Evolutionary conservation across 2,797 vertebrate genomes (phyloP).

Genomic region (Macrochelys suwanniensis): DNA sequence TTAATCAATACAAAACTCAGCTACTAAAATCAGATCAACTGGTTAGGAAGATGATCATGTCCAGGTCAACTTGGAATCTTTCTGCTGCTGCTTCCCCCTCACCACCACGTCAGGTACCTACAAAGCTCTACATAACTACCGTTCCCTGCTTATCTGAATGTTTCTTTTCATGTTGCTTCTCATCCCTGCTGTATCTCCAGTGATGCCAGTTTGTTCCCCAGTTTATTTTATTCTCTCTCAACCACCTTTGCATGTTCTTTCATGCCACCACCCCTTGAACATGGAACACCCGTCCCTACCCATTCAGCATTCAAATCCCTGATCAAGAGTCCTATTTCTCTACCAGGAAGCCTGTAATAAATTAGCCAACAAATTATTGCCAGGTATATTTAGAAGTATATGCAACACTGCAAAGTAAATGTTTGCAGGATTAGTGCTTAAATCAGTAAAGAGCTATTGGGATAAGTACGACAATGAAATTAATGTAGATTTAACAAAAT

Average conservation of each 20-base stretch:
- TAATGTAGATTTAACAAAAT: constrained; percentile 35
- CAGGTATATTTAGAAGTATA: not conserved
- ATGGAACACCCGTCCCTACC: not conserved
- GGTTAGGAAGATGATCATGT: not conserved
- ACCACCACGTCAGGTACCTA: fast-evolving
- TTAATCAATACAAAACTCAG: not conserved
- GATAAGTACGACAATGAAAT: not conserved
- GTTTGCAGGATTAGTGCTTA: not conserved
- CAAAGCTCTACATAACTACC: fast-evolving
- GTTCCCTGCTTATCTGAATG: fast-evolving
- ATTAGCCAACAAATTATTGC: constrained; percentile 16
- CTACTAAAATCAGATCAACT: not conserved
- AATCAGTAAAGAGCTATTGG: not conserved
- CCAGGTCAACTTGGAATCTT: fast-evolving
- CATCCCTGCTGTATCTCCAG: not conserved
- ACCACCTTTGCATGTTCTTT: not conserved
- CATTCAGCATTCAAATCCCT: constrained; percentile 15
- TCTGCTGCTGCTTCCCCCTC: not conserved
- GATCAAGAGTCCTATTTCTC: not conserved
- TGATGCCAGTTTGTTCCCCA: not conserved
- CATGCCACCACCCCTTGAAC: not conserved
- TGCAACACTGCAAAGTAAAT: not conserved
- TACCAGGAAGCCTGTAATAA: constrained; percentile 3
- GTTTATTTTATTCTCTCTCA: not conserved
- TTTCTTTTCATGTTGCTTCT: fast-evolving